Evolutionary conservation across 2,797 vertebrate genomes (phyloP).

Genomic region (Scarus forsteni): DNA sequence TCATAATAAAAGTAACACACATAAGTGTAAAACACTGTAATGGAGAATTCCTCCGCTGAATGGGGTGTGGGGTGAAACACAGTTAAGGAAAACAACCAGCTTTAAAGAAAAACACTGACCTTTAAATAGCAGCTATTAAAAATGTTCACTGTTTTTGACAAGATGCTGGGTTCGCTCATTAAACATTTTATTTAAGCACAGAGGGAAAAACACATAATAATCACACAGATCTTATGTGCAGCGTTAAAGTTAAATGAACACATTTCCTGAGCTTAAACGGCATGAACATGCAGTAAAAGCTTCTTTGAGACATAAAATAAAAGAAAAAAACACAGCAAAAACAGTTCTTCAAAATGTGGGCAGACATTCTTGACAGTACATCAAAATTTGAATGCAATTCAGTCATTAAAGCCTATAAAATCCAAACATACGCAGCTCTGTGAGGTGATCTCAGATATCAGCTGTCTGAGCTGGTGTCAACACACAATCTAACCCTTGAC

Average conservation of each 20-base stretch:
- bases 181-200: conserved; percentile 43
- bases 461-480: conserved; percentile 68
- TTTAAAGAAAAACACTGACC: conserved; percentile 44
- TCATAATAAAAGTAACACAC: not conserved
- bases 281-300: conserved; percentile 4
- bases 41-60: conserved; percentile 23
- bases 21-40: not conserved
- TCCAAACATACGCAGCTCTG: conserved; percentile 11
- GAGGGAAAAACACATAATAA: conserved; percentile 33
- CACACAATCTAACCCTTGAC: conserved; percentile 73
- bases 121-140: conserved; percentile 33
- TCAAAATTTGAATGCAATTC: conserved; percentile 3
- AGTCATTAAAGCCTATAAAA: conserved; percentile 22
- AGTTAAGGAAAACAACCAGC: conserved; percentile 36
- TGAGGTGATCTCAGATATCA: conserved; percentile 50
- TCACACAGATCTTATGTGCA: conserved; percentile 52
- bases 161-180: conserved; percentile 47
- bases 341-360: conserved; percentile 1
- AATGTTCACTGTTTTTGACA: conserved; percentile 36
- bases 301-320: conserved; percentile 18
- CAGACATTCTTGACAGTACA: conserved; percentile 7
- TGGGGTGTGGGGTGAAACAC: conserved; percentile 45
- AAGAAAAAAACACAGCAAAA: conserved; percentile 17
- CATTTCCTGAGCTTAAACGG: conserved; percentile 45
- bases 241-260: conserved; percentile 42